These are phyloP conservation scores for Parnassius glacialis DNA, from an alignment of 2,888 invertebrate genomes.

Conservation along the genomic window DNA sequence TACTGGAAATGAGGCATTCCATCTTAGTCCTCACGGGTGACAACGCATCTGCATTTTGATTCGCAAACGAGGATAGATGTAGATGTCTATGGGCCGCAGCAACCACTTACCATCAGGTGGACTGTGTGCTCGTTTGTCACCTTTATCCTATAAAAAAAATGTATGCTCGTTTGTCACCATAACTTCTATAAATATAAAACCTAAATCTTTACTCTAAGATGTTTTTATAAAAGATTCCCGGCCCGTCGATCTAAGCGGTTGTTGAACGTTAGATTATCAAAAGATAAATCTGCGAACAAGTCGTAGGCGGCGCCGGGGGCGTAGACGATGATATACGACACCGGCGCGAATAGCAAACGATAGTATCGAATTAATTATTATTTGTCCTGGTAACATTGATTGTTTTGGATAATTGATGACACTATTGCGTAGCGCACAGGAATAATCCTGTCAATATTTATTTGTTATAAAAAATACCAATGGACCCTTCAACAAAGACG, in stretches of 20 bases:
- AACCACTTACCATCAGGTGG: too few species aligned
- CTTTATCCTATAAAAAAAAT: too few species aligned
- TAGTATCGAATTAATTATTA: slow-evolving; percentile 56
- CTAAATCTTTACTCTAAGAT: too few species aligned
- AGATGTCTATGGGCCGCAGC: too few species aligned
- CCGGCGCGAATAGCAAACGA: slow-evolving; percentile 32
- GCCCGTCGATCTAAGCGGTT: neutral
- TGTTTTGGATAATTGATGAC: slow-evolving; percentile 8
- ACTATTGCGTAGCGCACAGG: neutral
- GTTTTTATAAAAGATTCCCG: neutral
- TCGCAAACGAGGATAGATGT: too few species aligned
- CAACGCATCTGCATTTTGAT: too few species aligned
- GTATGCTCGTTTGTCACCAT: too few species aligned
- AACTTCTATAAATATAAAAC: too few species aligned
- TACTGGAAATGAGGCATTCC: too few species aligned
- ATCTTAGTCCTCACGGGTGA: too few species aligned
- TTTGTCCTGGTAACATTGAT: slow-evolving; percentile 21
- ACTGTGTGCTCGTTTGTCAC: too few species aligned
- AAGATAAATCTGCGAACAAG: slow-evolving; percentile 58
- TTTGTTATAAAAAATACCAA: neutral
- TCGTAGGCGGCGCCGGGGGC: slow-evolving; percentile 65
- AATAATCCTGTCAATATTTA: neutral
- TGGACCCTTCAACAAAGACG: too few species aligned
- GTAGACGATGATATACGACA: slow-evolving; percentile 49
- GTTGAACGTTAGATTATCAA: slow-evolving; percentile 37